Percentiles rank a stretch among this genome's conserved stretches.
phyloP scores from a whole-genome alignment of 1,140 invertebrate genomes.

The Epicauta chinensis region DNA sequence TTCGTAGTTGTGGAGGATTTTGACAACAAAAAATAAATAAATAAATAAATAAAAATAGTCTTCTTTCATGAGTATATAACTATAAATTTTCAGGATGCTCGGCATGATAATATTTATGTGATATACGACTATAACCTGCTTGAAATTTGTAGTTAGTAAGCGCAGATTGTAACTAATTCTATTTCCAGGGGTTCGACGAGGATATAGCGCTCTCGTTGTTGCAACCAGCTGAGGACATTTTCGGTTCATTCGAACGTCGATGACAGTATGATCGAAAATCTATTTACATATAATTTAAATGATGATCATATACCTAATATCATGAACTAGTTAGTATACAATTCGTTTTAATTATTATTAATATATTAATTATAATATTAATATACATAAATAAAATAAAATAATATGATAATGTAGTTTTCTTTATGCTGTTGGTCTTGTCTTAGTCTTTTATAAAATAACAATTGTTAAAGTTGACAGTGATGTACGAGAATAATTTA shows the following conservation, averaged over 20 bases:
- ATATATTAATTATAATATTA: slow-evolving; percentile 1
- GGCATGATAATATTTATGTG: too few relatives aligned
- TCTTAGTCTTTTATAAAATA: slow-evolving; percentile 13
- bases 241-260: not conserved
- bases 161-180: not conserved
- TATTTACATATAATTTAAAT: slow-evolving; percentile 6
- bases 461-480: slow-evolving; percentile 17
- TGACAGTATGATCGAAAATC: slow-evolving; percentile 1
- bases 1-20: too few relatives aligned
- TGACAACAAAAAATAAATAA: too few relatives aligned
- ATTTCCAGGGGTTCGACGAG: slow-evolving; percentile 42
- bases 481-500: slow-evolving; percentile 23
- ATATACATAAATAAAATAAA: slow-evolving; percentile 3
- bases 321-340: too few relatives aligned
- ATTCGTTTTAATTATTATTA: not conserved
- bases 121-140: too few relatives aligned
- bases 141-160: not conserved
- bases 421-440: slow-evolving; percentile 3
- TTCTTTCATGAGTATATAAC: too few relatives aligned
- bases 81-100: too few relatives aligned
- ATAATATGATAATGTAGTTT: slow-evolving; percentile 2
- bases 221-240: slow-evolving; percentile 34
- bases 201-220: slow-evolving; percentile 40
- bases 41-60: too few relatives aligned
- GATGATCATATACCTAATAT: not conserved